phyloP scores from a whole-genome alignment of 2,888 invertebrate genomes.

The Oscheius sp. region DNA sequence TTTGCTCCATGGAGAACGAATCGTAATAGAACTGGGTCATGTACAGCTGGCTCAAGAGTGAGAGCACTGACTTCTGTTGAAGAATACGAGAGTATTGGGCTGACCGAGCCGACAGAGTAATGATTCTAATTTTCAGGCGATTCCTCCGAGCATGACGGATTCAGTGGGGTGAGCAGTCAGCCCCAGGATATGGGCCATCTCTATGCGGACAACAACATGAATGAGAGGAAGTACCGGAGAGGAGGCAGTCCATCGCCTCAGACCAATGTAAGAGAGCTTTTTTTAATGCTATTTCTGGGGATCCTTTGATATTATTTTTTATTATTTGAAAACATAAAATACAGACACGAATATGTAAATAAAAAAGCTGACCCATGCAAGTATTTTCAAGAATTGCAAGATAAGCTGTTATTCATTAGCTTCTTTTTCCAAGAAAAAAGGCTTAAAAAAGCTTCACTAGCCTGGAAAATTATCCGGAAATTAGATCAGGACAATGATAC shows the following conservation, averaged over 20 bases:
- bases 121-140: conserved; percentile 16
- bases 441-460: no score
- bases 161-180: conserved; percentile 15
- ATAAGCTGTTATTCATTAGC: no score
- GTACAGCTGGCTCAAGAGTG: background rate
- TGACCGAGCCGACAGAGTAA: background rate
- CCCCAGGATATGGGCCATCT: conserved; percentile 13
- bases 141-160: conserved; percentile 21
- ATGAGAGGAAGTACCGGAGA: conserved; percentile 7
- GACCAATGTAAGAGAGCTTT: background rate
- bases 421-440: no score
- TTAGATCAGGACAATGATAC: no score
- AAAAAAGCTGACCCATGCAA: no score
- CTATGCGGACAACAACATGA: conserved; percentile 21
- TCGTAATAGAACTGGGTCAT: background rate
- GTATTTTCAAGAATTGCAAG: no score
- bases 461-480: no score
- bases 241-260: conserved; percentile 15
- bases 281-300: background rate
- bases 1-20: background rate
- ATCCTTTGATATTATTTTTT: no score
- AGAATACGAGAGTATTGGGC: background rate
- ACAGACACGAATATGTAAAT: no score
- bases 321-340: no score
- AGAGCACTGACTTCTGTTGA: conserved; percentile 17